A percentile compares a stretch with the other conserved stretches of the same genome.
Conservation (phyloP, 2,888 invertebrate species). For the Xestia rhomboidea region DNA sequence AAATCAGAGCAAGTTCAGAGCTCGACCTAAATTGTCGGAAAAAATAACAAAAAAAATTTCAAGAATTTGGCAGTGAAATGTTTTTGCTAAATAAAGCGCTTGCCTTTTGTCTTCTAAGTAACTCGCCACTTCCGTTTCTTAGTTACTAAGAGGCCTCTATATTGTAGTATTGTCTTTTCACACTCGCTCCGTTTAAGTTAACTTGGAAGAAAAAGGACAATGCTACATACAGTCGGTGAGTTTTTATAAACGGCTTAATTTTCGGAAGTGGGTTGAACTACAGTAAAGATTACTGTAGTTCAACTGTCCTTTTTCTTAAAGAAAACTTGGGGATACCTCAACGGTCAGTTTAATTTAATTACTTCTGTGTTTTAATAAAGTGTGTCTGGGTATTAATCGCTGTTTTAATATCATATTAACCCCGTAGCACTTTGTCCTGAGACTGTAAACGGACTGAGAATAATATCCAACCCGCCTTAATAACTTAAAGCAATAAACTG, state of each 20-base stretch:
- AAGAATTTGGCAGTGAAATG: conserved; percentile 2
- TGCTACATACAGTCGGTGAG: too few relatives aligned
- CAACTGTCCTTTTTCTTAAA: too few relatives aligned
- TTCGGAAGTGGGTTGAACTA: too few relatives aligned
- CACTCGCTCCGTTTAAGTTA: neutral
- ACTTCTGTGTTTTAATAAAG: conserved; percentile 20
- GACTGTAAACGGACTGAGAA: neutral
- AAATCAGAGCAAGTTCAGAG: conserved; percentile 9
- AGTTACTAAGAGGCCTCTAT: too few relatives aligned
- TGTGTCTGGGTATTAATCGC: neutral
- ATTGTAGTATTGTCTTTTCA: conserved; percentile 6
- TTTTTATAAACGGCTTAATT: too few relatives aligned
- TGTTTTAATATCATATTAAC: conserved; percentile 18
- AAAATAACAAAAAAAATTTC: neutral
- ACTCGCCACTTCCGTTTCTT: neutral
- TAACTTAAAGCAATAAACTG: neutral
- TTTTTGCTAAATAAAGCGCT: conserved; percentile 9
- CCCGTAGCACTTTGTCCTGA: neutral
- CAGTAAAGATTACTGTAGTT: too few relatives aligned
- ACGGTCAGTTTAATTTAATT: conserved; percentile 7
- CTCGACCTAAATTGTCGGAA: conserved; percentile 8
- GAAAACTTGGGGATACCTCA: neutral
- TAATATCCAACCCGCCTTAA: neutral
- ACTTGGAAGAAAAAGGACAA: neutral
- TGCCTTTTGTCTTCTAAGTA: neutral